These are phyloP conservation scores for Ischnus inquisitorius DNA, from an alignment of 2,888 invertebrate genomes.

Conservation along the genomic window DNA sequence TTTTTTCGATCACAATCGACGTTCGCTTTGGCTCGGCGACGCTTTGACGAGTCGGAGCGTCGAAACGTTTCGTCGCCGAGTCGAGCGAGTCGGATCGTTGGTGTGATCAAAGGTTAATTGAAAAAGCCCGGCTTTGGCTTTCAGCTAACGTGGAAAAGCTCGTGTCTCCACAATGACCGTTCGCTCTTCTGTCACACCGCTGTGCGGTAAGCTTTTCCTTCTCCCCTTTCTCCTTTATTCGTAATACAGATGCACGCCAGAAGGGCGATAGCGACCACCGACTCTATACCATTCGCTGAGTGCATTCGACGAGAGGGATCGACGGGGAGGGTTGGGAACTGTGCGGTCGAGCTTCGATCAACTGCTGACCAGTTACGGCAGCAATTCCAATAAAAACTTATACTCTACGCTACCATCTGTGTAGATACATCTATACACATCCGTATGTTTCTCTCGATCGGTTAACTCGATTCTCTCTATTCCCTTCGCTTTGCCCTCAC, in stretches of 20 bases:
- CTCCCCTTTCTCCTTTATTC: not conserved
- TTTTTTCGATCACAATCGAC: conserved; percentile 25
- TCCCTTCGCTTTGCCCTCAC: no score
- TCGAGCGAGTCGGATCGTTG: conserved; percentile 44
- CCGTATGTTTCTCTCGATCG: conserved; percentile 2
- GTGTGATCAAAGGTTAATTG: conserved; percentile 81
- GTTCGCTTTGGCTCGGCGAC: conserved; percentile 24
- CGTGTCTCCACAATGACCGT: conserved; percentile 33
- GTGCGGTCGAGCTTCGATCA: conserved; percentile 46
- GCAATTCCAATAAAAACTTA: conserved; percentile 30
- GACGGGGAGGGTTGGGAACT: not conserved
- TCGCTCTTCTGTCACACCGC: not conserved
- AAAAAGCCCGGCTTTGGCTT: conserved; percentile 71
- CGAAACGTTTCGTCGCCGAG: conserved; percentile 29
- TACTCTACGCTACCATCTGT: not conserved
- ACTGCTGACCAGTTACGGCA: conserved; percentile 31
- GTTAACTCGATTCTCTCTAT: conserved; percentile 12
- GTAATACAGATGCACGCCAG: not conserved
- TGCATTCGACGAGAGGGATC: conserved; percentile 16
- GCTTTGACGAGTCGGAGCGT: conserved; percentile 36
- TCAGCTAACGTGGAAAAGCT: conserved; percentile 72
- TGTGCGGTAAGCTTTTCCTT: not conserved
- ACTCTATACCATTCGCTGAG: conserved; percentile 26
- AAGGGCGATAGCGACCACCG: conserved; percentile 14
- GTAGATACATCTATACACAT: not conserved